These are phyloP conservation scores for Blomia tropicalis DNA, from an alignment of 2,888 invertebrate genomes.

Conservation along the genomic window DNA sequence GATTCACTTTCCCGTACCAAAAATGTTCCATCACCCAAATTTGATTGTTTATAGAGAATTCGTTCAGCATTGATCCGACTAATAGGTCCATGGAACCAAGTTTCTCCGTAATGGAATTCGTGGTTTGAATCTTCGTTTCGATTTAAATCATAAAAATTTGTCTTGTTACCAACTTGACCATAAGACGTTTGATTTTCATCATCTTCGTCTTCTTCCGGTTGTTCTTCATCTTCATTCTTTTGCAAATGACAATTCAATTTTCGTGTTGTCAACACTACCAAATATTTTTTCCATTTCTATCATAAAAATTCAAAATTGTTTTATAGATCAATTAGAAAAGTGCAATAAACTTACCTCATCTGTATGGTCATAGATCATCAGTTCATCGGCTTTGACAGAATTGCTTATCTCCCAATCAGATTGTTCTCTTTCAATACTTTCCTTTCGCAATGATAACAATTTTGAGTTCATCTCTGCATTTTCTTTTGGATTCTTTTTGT, in stretches of 20 bases:
- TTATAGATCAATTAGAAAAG: conserved; percentile 15
- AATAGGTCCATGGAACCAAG: conserved; percentile 61
- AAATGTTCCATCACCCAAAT: conserved; percentile 78
- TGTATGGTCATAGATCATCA: conserved; percentile 72
- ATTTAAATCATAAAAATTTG: conserved; percentile 3
- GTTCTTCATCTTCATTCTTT: conserved; percentile 46
- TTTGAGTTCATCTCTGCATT: conserved; percentile 54
- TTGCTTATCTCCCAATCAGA: conserved; percentile 33
- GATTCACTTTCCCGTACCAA: conserved; percentile 79
- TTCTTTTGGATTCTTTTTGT: conserved; percentile 81
- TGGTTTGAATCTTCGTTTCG: conserved; percentile 40
- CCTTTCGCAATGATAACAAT: neutral
- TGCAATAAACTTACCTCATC: conserved; percentile 33
- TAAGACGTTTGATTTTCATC: conserved; percentile 41
- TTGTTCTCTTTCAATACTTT: neutral
- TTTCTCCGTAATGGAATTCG: conserved; percentile 75
- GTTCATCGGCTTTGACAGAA: conserved; percentile 65
- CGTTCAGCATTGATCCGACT: neutral
- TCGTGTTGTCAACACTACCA: conserved; percentile 72
- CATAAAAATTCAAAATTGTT: neutral
- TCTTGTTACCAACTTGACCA: neutral
- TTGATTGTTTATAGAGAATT: conserved; percentile 22
- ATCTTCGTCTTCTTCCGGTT: conserved; percentile 35
- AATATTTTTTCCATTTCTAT: conserved; percentile 76
- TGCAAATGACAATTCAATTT: conserved; percentile 73